These are phyloP conservation scores for Cotesia vestalis DNA, from an alignment of 1,140 invertebrate genomes.

Conservation along the genomic window DNA sequence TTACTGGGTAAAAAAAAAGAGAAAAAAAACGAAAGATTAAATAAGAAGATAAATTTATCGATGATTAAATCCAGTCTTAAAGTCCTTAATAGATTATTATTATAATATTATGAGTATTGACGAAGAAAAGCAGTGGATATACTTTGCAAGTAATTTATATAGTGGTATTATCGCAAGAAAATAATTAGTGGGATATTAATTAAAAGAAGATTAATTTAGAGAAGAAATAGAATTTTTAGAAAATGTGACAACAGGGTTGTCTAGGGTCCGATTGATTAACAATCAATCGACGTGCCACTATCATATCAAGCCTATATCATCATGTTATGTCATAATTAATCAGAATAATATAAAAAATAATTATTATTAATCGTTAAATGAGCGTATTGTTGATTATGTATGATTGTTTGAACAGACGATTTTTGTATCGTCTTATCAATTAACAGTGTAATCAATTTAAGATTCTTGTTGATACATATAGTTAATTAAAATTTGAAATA, in stretches of 20 bases:
- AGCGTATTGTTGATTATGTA: constrained; percentile 58
- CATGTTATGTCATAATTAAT: constrained; percentile 57
- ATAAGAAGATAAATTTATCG: background rate
- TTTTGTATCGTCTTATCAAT: constrained; percentile 9
- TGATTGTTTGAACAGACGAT: constrained; percentile 40
- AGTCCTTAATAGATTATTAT: background rate
- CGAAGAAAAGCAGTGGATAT: background rate
- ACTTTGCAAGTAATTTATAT: background rate
- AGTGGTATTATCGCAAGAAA: background rate
- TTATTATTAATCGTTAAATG: constrained; percentile 48
- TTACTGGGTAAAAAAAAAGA: background rate
- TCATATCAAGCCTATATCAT: constrained; percentile 67
- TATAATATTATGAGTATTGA: background rate
- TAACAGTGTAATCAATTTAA: constrained; percentile 50
- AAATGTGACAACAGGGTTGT: constrained; percentile 35
- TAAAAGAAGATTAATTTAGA: background rate
- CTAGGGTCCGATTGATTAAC: constrained; percentile 35
- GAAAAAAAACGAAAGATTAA: background rate
- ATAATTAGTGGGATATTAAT: background rate
- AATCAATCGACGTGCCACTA: constrained; percentile 52
- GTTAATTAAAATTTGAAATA: constrained; percentile 45
- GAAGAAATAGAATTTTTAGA: constrained; percentile 15
- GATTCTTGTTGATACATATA: constrained; percentile 56
- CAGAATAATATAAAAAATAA: constrained; percentile 34
- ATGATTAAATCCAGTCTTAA: background rate